Evolutionary conservation across 2,113 vertebrate species (phyloP).

Genomic region (Campylorhamphus procurvoides): DNA sequence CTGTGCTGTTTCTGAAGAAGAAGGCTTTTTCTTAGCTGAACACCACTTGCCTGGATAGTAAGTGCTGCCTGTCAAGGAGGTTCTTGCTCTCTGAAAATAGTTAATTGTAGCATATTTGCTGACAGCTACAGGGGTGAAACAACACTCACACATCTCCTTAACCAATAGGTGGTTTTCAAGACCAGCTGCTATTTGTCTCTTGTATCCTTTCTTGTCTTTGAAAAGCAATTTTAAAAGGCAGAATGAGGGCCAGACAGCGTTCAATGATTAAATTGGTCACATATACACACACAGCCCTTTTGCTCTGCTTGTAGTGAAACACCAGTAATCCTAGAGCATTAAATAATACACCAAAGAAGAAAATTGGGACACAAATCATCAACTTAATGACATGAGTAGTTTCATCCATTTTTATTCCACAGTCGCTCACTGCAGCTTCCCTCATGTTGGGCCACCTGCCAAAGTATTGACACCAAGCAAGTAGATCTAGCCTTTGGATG

Average conservation of each 20-base stretch:
- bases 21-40: not conserved
- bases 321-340: constrained; percentile 56
- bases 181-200: not conserved
- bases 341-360: constrained; percentile 32
- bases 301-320: constrained; percentile 50
- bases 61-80: not conserved
- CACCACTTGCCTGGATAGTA: not conserved
- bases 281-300: constrained; percentile 31
- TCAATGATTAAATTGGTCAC: constrained; percentile 55
- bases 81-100: not conserved
- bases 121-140: not conserved
- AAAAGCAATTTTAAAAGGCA: constrained; percentile 53
- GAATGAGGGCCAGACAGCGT: constrained; percentile 14
- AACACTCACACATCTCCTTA: constrained; percentile 9
- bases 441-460: not conserved
- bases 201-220: not conserved
- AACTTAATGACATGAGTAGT: not conserved
- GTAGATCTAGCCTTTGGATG: not conserved
- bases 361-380: not conserved
- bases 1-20: not conserved
- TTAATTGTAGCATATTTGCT: constrained; percentile 7
- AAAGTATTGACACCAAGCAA: not conserved
- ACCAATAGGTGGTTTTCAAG: not conserved
- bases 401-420: not conserved
- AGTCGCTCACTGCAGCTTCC: not conserved